These are phyloP conservation scores for Danionella dracula DNA, from an alignment of 2,797 vertebrate genomes.

Conservation along the genomic window DNA sequence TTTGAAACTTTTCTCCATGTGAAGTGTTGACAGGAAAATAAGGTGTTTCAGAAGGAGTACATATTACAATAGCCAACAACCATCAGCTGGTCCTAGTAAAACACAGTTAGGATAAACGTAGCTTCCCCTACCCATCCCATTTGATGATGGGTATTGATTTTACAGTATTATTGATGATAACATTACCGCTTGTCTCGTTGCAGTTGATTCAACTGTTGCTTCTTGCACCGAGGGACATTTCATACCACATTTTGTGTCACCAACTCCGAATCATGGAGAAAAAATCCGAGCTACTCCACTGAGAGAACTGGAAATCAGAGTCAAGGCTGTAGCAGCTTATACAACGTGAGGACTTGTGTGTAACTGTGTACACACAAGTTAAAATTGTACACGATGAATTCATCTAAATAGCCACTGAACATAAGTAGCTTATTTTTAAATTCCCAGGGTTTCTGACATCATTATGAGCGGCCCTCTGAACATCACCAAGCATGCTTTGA, in stretches of 20 bases:
- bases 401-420: too few relatives aligned
- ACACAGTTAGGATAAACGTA: too few relatives aligned
- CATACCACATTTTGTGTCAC: conserved; percentile 50
- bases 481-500: conserved; percentile 45
- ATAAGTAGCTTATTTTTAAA: too few relatives aligned
- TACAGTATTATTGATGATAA: background rate
- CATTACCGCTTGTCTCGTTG: background rate
- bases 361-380: background rate
- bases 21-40: too few relatives aligned
- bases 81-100: too few relatives aligned
- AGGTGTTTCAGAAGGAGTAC: too few relatives aligned
- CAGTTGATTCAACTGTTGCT: conserved; percentile 54
- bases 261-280: conserved; percentile 50
- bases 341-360: conserved; percentile 40
- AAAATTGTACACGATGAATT: too few relatives aligned
- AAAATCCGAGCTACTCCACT: conserved; percentile 39
- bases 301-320: conserved; percentile 49
- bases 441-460: conserved; percentile 47
- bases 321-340: conserved; percentile 46
- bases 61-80: too few relatives aligned
- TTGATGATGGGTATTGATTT: too few relatives aligned
- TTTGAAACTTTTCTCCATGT: too few relatives aligned
- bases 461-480: conserved; percentile 57
- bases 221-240: conserved; percentile 55
- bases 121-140: too few relatives aligned